A percentile compares a stretch with the other conserved stretches of the same genome.
phyloP scores from a whole-genome alignment of 1,140 invertebrate genomes.

The Papilio aristodemus region DNA sequence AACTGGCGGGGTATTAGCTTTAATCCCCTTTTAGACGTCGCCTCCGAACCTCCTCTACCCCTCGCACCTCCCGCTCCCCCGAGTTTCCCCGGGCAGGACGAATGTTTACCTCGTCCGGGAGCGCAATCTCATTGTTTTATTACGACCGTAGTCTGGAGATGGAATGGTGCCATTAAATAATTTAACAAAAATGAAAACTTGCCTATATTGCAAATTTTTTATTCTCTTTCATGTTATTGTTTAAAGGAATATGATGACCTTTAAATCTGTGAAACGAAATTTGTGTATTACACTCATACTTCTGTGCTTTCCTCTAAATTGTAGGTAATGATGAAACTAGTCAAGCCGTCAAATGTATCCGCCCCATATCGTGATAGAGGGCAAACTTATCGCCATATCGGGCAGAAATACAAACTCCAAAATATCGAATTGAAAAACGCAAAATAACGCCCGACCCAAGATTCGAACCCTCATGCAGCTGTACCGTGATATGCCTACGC shows the following conservation, averaged over 20 bases:
- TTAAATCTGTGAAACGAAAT: too few relatives aligned
- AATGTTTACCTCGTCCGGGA: constrained; percentile 18
- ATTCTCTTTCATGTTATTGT: not conserved
- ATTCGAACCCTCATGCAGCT: too few relatives aligned
- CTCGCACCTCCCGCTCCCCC: not conserved
- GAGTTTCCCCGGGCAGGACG: not conserved
- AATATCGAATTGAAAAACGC: too few relatives aligned
- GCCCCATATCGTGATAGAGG: too few relatives aligned
- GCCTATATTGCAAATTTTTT: not conserved
- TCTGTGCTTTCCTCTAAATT: too few relatives aligned
- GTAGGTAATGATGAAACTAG: too few relatives aligned
- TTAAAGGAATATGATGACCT: not conserved
- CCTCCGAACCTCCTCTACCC: not conserved
- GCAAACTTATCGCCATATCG: too few relatives aligned
- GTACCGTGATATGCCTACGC: not conserved
- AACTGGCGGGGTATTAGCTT: constrained; percentile 11
- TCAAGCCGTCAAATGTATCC: too few relatives aligned
- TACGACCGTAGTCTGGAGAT: constrained; percentile 7
- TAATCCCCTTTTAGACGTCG: constrained; percentile 13
- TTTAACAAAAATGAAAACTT: constrained; percentile 12
- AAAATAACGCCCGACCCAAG: too few relatives aligned
- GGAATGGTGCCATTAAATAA: constrained; percentile 1
- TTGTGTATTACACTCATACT: too few relatives aligned
- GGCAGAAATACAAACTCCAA: too few relatives aligned
- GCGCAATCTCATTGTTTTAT: constrained; percentile 21